phyloP scores from a whole-genome alignment of 2,888 invertebrate genomes.

The Baccha elongata region DNA sequence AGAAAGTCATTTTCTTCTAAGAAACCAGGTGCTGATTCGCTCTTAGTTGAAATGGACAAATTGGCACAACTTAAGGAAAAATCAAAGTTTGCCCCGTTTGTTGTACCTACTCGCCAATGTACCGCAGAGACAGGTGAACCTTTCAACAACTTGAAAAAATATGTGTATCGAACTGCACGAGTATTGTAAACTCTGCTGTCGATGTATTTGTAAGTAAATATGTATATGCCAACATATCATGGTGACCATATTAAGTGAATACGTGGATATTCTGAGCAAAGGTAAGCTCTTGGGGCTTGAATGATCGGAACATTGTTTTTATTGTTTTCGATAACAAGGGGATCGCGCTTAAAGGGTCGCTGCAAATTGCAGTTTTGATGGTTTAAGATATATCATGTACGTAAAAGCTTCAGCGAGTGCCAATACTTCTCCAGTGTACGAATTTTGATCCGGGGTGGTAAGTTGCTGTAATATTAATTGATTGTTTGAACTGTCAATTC shows the following conservation, averaged over 20 bases:
- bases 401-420: not conserved
- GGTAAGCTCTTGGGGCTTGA: not conserved
- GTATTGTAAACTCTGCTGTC: no score
- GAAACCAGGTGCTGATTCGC: constrained; percentile 19
- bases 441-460: constrained; percentile 1
- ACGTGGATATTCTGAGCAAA: not conserved
- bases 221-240: not conserved
- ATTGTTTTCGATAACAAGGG: not conserved
- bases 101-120: no score
- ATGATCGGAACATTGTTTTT: not conserved
- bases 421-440: not conserved
- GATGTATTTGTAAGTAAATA: no score
- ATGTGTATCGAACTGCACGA: no score
- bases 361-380: no score
- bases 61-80: no score
- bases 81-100: no score
- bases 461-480: not conserved
- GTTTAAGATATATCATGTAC: not conserved
- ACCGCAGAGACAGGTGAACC: no score
- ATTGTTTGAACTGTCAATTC: not conserved
- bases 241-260: not conserved
- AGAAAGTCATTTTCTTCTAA: constrained; percentile 62
- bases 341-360: not conserved
- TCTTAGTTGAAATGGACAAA: constrained; percentile 30
- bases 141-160: no score